These are phyloP conservation scores for Centroberyx gerrardi DNA, from an alignment of 2,797 vertebrate species.

Conservation along the genomic window DNA sequence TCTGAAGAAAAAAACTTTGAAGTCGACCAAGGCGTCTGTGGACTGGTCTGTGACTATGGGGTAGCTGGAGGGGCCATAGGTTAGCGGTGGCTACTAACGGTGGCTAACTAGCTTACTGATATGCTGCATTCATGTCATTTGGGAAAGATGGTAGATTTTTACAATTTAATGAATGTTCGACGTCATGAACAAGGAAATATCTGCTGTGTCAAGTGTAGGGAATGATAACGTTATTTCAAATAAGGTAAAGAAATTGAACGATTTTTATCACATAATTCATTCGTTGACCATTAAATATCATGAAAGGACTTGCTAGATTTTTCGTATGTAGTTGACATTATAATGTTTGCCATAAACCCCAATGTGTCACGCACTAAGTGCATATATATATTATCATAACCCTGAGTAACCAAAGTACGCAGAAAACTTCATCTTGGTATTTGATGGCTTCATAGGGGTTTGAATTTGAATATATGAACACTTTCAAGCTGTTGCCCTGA, in stretches of 20 bases:
- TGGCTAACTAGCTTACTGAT: conserved; percentile 1
- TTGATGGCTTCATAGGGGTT: background rate
- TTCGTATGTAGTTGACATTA: too few species aligned
- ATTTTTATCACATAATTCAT: background rate
- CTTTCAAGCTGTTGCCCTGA: background rate
- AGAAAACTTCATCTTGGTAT: background rate
- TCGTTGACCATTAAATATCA: background rate
- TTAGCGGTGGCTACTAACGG: conserved; percentile 9
- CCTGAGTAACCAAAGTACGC: background rate
- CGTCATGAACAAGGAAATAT: background rate
- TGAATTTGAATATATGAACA: background rate
- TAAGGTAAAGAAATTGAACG: background rate
- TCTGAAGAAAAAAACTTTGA: conserved; percentile 56
- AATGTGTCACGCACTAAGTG: background rate
- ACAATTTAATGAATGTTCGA: background rate
- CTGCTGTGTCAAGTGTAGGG: background rate
- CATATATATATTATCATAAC: background rate
- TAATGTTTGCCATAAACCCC: too few species aligned
- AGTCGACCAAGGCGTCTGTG: conserved; percentile 24
- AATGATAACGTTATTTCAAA: background rate
- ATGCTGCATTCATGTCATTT: background rate
- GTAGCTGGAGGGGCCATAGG: conserved; percentile 27
- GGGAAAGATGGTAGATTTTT: background rate
- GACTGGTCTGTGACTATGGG: conserved; percentile 27
- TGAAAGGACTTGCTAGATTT: background rate